These are phyloP conservation scores for Polypterus senegalus DNA, from an alignment of 2,113 vertebrate species.

Conservation along the genomic window DNA sequence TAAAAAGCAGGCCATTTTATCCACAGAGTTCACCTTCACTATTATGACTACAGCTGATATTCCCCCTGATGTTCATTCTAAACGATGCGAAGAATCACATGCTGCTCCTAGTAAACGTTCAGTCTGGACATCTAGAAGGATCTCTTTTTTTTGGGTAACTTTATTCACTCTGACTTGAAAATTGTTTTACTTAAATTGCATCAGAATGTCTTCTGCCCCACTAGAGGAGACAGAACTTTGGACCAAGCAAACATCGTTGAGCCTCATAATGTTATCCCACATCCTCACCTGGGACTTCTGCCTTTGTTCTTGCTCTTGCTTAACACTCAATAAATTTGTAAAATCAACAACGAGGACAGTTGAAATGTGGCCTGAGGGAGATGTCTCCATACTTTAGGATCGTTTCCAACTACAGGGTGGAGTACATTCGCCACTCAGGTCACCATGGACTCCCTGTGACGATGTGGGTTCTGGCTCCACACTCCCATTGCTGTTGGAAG, in stretches of 20 bases:
- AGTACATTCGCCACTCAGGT: too few species aligned
- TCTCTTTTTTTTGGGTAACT: constrained; percentile 7
- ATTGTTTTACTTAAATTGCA: neutral
- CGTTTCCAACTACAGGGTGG: too few species aligned
- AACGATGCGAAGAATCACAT: constrained; percentile 2
- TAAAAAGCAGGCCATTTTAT: constrained; percentile 7
- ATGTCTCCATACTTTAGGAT: too few species aligned
- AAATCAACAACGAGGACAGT: too few species aligned
- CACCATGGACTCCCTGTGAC: too few species aligned
- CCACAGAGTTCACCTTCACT: constrained; percentile 9
- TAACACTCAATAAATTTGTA: too few species aligned
- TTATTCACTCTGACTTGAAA: constrained; percentile 2
- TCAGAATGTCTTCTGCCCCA: constrained; percentile 5
- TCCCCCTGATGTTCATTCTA: constrained; percentile 9
- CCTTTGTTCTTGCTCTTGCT: too few species aligned
- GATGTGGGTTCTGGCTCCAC: too few species aligned
- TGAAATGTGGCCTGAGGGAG: too few species aligned
- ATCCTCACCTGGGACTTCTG: too few species aligned
- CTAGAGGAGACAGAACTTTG: neutral
- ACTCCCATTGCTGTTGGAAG: too few species aligned
- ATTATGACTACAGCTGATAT: constrained; percentile 1
- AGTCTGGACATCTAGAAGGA: neutral
- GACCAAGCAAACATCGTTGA: neutral
- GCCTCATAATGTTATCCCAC: neutral
- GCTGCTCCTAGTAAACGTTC: constrained; percentile 2